Conservation (phyloP, 2,113 vertebrate species). For the Dinomys branickii region DNA sequence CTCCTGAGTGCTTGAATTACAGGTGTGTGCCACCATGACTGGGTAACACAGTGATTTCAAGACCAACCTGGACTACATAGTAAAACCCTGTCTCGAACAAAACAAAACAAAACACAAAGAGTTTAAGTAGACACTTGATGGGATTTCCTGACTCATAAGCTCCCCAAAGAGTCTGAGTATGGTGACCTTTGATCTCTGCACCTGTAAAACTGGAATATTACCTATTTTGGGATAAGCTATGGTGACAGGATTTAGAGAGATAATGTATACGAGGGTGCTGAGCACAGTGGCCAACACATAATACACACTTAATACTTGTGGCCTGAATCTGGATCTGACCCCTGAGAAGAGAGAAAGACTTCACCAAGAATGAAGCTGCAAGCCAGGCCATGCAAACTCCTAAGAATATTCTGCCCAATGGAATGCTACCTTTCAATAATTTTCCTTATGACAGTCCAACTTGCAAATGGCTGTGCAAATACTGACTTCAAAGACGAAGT, state of each 20-base stretch:
- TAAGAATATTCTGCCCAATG: neutral
- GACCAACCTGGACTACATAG: neutral
- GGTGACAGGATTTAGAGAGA: neutral
- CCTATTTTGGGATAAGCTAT: neutral
- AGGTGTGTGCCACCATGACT: too few relatives aligned
- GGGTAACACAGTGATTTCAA: neutral
- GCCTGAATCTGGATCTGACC: neutral
- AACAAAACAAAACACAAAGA: neutral
- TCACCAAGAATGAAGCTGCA: neutral
- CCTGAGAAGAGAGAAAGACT: neutral
- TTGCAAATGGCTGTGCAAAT: constrained; percentile 46
- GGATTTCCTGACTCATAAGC: neutral
- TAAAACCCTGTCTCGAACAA: neutral
- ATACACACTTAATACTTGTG: neutral
- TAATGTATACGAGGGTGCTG: neutral
- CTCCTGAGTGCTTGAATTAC: too few relatives aligned
- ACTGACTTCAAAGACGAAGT: constrained; percentile 60
- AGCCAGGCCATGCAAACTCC: too few relatives aligned
- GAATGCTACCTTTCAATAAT: neutral
- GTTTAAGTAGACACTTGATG: neutral
- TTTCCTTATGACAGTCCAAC: neutral
- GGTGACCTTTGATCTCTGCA: neutral
- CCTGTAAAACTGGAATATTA: neutral
- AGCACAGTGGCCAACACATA: neutral
- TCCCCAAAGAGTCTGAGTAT: neutral